Base-by-base conservation (phyloP, 2,113 vertebrate genomes). In the Ceyx melanurus region DNA sequence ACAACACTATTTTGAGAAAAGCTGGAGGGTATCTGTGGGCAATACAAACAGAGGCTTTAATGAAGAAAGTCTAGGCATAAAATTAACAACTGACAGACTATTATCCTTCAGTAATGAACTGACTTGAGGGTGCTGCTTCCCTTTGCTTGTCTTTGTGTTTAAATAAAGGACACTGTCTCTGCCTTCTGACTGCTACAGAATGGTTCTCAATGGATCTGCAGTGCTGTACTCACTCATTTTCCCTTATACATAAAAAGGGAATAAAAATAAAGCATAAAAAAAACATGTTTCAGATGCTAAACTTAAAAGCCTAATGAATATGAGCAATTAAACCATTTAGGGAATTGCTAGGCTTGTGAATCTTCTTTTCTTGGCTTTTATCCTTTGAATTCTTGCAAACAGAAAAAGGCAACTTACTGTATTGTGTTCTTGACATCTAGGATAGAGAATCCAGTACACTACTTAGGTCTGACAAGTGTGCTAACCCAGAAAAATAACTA, bases 1-100 rank as follows among this genome's bases (percentile, higher is more conserved):
- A 92, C 77, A 91, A 90, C 43, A 70, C 88, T 88, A 94, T 94
- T 92, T 92, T 65, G 85, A 62, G 85, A 88, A 86, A 79, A 79
- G 76, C 86, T 56, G 64, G 88, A 86, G 89, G 92, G 62, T 71
- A 73, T 68, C 45, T 56, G 71, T 70, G 51, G 71, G 89, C 53
- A 95, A 90, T 42, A 66, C 33, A 87, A 65, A 89, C n/a, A 71
- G 54, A 79, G 54, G 56, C 57, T 77, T 82, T 89, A 84, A 90
- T 45, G 89, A 82, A 94, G 78, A 40, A 64, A 90, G 82, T 23
- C 4, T 40, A 86, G 82, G 72, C 33, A 76, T 8, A 57, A 56
- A 51, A 86, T 76, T 91, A 95, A 82, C 71, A 93, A 94, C 2
- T 79, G 68, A 66, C 79, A 91, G 92, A 84, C 85, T 43, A 71